These are phyloP conservation scores for Erythrolamprus reginae DNA, from an alignment of 2,113 vertebrate genomes.

Conservation along the genomic window DNA sequence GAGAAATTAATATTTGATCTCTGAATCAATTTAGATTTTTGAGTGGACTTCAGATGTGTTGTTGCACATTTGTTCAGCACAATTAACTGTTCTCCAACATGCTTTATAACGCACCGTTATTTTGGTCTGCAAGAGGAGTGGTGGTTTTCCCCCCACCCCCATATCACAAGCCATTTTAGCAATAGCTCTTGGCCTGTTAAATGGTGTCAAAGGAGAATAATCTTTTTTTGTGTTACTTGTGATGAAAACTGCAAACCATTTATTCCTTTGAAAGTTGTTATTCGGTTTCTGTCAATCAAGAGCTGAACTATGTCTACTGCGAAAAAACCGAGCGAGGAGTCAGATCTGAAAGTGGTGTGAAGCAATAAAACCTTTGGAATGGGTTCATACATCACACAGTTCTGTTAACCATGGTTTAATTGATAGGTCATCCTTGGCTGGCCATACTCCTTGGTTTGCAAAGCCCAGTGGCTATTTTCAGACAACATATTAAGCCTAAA, in stretches of 20 bases:
- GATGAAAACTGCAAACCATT: neutral
- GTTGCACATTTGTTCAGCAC: neutral
- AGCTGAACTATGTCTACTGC: neutral
- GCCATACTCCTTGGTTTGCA: neutral
- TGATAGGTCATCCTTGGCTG: neutral
- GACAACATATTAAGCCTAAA: neutral
- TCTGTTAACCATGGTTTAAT: neutral
- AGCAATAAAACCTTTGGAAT: neutral
- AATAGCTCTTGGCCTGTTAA: neutral
- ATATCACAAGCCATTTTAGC: neutral
- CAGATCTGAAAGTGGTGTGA: neutral
- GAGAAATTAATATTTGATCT: neutral
- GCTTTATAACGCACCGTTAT: neutral
- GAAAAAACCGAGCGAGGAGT: neutral
- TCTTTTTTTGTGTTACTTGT: neutral
- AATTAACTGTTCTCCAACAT: neutral
- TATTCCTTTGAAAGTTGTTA: neutral
- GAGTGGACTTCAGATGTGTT: neutral
- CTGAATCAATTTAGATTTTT: neutral
- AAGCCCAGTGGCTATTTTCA: neutral
- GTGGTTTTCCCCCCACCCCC: fast-evolving
- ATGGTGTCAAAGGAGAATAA: neutral
- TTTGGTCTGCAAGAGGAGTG: neutral
- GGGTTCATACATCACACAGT: neutral
- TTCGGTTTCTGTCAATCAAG: neutral